Conservation (phyloP, 1,140 invertebrate species). For the Heliconius melpomene region DNA sequence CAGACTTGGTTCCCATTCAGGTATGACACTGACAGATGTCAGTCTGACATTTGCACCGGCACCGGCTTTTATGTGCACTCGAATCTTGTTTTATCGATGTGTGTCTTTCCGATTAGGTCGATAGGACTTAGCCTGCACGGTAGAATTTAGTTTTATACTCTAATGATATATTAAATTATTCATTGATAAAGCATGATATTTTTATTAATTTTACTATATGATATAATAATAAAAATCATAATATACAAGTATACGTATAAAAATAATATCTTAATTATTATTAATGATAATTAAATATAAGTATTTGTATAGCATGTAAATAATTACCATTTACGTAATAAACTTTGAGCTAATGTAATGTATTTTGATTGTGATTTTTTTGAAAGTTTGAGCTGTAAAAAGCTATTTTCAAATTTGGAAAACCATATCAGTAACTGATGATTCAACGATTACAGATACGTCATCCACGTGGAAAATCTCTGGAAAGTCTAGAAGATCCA, state of each 20-base stretch:
- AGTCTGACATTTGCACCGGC: slow-evolving; percentile 56
- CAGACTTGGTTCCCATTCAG: slow-evolving; percentile 87
- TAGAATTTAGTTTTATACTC: slow-evolving; percentile 44
- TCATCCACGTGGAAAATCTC: slow-evolving; percentile 89
- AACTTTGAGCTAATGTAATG: slow-evolving; percentile 19
- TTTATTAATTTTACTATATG: slow-evolving; percentile 13
- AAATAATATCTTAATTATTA: slow-evolving; percentile 41
- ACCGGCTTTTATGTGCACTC: slow-evolving; percentile 74
- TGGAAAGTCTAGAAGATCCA: slow-evolving; percentile 89
- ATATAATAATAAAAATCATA: slow-evolving; percentile 21
- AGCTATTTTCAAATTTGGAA: neutral
- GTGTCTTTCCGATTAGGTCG: slow-evolving; percentile 42
- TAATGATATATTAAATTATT: slow-evolving; percentile 25
- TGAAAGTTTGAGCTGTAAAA: slow-evolving; percentile 29
- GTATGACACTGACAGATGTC: slow-evolving; percentile 75
- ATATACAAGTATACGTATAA: slow-evolving; percentile 25
- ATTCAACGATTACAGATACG: slow-evolving; percentile 80
- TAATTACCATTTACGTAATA: neutral
- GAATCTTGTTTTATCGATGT: slow-evolving; percentile 54
- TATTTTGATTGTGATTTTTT: slow-evolving; percentile 36
- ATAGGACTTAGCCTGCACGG: slow-evolving; percentile 54
- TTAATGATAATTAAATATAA: slow-evolving; percentile 24
- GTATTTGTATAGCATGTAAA: slow-evolving; percentile 33
- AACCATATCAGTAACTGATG: neutral
- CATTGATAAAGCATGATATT: slow-evolving; percentile 25